These are phyloP conservation scores for Heliconius melpomene DNA, from an alignment of 1,140 invertebrate species.

Conservation along the genomic window DNA sequence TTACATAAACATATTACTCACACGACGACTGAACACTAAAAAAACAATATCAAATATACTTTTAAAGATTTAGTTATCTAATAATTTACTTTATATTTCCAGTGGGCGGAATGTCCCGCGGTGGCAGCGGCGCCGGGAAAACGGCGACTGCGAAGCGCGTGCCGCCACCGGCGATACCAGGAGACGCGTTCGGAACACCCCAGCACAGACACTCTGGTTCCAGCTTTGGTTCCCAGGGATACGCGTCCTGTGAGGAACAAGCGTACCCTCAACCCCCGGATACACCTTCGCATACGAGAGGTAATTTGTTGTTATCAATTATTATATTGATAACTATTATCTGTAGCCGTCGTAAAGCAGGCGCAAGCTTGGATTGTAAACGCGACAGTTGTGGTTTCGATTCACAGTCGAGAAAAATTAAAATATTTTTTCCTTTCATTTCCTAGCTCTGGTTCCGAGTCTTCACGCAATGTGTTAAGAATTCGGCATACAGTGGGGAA, in stretches of 20 bases:
- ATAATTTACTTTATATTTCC: slow-evolving; percentile 59
- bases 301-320: slow-evolving; percentile 43
- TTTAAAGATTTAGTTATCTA: background rate
- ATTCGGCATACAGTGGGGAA: too few species aligned
- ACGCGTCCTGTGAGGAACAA: slow-evolving; percentile 88
- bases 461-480: too few species aligned
- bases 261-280: slow-evolving; percentile 81
- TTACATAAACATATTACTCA: too few species aligned
- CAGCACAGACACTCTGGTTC: slow-evolving; percentile 88
- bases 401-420: too few species aligned
- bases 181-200: slow-evolving; percentile 79
- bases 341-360: too few species aligned
- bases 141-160: slow-evolving; percentile 90
- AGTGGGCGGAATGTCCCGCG: slow-evolving; percentile 91
- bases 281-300: slow-evolving; percentile 77
- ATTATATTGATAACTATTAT: too few species aligned
- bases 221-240: slow-evolving; percentile 87
- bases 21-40: too few species aligned
- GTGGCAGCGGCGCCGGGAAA: slow-evolving; percentile 84
- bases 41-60: background rate
- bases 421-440: too few species aligned
- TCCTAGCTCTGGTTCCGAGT: too few species aligned
- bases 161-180: slow-evolving; percentile 90
- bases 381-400: too few species aligned
- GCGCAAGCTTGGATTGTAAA: too few species aligned